Base-by-base conservation (phyloP, 2,113 vertebrate species). In the Rhabdornis inornatus region DNA sequence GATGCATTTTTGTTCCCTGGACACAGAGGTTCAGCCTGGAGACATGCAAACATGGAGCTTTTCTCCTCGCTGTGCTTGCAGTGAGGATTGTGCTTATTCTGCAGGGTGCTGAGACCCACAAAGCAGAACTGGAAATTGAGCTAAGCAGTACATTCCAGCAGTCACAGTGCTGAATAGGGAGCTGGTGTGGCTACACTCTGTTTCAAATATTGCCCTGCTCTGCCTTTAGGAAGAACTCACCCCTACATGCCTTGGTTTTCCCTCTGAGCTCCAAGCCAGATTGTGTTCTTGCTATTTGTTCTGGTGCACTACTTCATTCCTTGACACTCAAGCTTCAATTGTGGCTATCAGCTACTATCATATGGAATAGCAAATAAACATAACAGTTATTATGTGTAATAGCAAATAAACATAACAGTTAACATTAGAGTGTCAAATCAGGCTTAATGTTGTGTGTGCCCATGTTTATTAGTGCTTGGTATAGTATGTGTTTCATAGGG, bases 11-110 rank as follows among this genome's bases (percentile, higher is more conserved):
- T 82, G 52, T 72, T 92, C 70, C 90, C 75, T 75, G 78, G 68
- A 77, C 70, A 80, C 47, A 61, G 87, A 92, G 56, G 89, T 85
- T 84, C 84, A 93, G 78, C 82, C 83, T 89, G 87, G 13, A 96
- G 87, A 92, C 69, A 74, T 15, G 50, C 30, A 95, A 61, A 59
- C 88, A 60, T 30, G 87, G 82, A 90, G 63, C 69, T 94, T 94
- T 89, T 75, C 69, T 77, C 49, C 89, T 95, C 6, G 3, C 75
- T 95, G 66, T 59, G 57, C 22, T 70, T 52, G 45, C 52, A 96
- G 92, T 9, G 17, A 86, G 53, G 55, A 61, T 84, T 83, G 40
- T n/a, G 22, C 71, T 84, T 64, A 90, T 94, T 83, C 59, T 90
- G 77, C 84, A 90, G 55, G 40, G 50, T 77, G 42, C 55, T 60